Conservation (phyloP, 2,113 vertebrate species). For the Columbina picui region DNA sequence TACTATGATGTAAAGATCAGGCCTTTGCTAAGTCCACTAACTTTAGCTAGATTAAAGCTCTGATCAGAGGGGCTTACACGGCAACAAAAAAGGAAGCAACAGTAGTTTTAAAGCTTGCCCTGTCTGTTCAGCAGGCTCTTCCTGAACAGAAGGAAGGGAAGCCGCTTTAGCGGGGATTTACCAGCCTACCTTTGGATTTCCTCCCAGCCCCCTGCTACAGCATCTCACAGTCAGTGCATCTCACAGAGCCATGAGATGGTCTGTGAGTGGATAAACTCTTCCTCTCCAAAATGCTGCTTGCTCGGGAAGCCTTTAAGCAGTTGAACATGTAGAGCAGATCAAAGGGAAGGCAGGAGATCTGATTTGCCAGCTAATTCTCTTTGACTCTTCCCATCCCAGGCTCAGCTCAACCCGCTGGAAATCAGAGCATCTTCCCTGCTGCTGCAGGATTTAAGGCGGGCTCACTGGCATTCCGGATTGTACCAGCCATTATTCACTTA, state of each 20-base stretch:
- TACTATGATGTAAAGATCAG: neutral
- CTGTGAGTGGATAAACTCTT: neutral
- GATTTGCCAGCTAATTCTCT: slow-evolving; percentile 62
- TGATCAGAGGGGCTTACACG: neutral
- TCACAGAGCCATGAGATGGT: neutral
- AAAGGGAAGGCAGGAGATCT: slow-evolving; percentile 34
- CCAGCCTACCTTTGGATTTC: neutral
- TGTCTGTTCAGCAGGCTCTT: neutral
- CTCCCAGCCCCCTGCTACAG: neutral
- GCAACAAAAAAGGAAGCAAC: neutral
- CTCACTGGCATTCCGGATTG: neutral
- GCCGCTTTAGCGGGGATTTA: slow-evolving; percentile 53
- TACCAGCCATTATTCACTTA: neutral
- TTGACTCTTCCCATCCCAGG: slow-evolving; percentile 37
- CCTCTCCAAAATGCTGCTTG: slow-evolving; percentile 22
- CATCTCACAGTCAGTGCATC: fast-evolving
- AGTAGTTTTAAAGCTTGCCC: neutral
- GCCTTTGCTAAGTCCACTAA: neutral
- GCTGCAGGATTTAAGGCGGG: neutral
- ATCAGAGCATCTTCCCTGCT: neutral
- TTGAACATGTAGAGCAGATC: slow-evolving; percentile 12
- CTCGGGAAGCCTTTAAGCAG: slow-evolving; percentile 59
- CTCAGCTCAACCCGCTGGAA: neutral
- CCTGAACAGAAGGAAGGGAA: neutral
- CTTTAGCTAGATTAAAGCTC: slow-evolving; percentile 20